Percentiles rank a stretch among this genome's conserved stretches.
Evolutionary conservation across 2,113 vertebrate species (phyloP).

Genomic region (Thamnophis sirtalis): DNA sequence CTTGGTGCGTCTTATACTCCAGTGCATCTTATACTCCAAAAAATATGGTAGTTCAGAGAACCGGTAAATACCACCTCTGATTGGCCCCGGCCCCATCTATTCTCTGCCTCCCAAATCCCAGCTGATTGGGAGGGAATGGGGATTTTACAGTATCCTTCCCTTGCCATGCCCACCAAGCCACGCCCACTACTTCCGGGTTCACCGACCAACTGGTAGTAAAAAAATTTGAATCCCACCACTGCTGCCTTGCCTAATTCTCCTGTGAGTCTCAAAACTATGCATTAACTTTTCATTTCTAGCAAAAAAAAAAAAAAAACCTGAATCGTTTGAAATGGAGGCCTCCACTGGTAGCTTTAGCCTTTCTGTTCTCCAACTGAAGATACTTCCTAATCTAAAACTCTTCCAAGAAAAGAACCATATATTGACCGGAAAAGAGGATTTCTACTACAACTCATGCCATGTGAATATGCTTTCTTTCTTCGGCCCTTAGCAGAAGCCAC

Average conservation of each 20-base stretch:
- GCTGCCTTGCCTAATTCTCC: not conserved
- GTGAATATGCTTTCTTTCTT: not conserved
- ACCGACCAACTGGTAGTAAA: too few relatives aligned
- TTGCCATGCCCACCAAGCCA: too few relatives aligned
- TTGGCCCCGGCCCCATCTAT: too few relatives aligned
- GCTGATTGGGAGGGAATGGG: too few relatives aligned
- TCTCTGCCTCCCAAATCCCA: too few relatives aligned
- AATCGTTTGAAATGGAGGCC: rapidly evolving
- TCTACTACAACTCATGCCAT: not conserved
- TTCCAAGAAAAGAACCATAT: not conserved
- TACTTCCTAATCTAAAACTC: not conserved
- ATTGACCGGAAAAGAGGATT: not conserved
- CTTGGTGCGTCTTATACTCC: too few relatives aligned
- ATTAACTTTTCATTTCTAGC: not conserved
- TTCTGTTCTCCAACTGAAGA: not conserved
- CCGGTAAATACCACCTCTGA: too few relatives aligned
- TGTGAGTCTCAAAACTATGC: rapidly evolving
- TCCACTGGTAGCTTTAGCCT: not conserved
- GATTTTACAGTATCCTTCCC: too few relatives aligned
- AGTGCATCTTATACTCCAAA: too few relatives aligned
- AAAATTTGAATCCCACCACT: too few relatives aligned
- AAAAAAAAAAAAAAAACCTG: rapidly evolving
- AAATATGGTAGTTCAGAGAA: too few relatives aligned
- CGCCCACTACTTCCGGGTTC: too few relatives aligned
- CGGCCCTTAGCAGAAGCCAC: not conserved